These are phyloP conservation scores for Sphaerophoria taeniata DNA, from an alignment of 2,888 invertebrate species.

Conservation along the genomic window DNA sequence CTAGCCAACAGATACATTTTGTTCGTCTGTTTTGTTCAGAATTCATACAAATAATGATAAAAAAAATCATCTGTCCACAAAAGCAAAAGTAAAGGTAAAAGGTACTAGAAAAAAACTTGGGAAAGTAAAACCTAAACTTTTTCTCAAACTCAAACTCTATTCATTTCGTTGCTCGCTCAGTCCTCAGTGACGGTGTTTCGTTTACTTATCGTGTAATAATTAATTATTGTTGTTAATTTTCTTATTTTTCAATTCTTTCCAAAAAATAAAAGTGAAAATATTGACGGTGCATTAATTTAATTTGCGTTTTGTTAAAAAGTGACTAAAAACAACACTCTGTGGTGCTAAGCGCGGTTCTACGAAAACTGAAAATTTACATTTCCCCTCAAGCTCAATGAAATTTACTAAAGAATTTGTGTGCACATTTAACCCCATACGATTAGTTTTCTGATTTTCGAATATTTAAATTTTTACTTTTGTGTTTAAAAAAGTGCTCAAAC, in stretches of 20 bases:
- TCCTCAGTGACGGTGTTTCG: constrained; percentile 47
- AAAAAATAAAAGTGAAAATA: constrained; percentile 3
- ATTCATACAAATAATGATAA: constrained; percentile 4
- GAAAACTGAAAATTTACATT: background rate
- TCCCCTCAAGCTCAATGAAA: constrained; percentile 20
- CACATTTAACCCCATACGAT: background rate
- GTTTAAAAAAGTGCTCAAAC: background rate
- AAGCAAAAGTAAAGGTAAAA: constrained; percentile 18
- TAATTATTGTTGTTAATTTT: constrained; percentile 68
- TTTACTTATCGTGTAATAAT: constrained; percentile 60
- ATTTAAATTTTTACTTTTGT: constrained; percentile 1
- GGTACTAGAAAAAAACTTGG: constrained; percentile 44
- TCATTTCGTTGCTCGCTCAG: constrained; percentile 35
- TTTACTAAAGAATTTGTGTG: constrained; percentile 1
- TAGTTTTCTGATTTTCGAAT: constrained; percentile 14
- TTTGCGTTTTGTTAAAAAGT: constrained; percentile 28
- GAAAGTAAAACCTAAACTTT: constrained; percentile 17
- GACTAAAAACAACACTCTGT: constrained; percentile 1
- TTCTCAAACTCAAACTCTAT: constrained; percentile 43
- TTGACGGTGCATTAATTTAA: constrained; percentile 61
- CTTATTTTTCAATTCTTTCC: constrained; percentile 35
- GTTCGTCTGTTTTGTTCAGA: constrained; percentile 28
- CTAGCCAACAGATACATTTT: constrained; percentile 64
- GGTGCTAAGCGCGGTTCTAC: constrained; percentile 35
- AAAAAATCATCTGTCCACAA: constrained; percentile 61